A percentile compares a stretch with the other conserved stretches of the same genome.
These are phyloP conservation scores for Myzus persicae DNA, from an alignment of 1,140 invertebrate genomes.

Conservation along the genomic window DNA sequence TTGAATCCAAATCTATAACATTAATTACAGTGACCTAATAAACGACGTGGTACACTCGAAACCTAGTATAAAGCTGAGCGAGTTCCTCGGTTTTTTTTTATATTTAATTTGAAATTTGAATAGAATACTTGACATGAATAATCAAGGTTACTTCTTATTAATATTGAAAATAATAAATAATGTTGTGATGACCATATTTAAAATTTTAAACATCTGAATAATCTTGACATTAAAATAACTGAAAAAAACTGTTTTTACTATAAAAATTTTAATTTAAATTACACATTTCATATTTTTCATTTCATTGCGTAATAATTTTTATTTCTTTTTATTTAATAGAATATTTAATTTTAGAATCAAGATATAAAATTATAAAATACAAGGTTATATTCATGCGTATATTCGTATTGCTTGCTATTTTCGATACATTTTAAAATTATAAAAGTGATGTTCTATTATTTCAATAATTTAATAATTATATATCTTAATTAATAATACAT, in stretches of 20 bases:
- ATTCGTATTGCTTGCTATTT: background rate
- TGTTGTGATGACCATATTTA: background rate
- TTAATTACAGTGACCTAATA: background rate
- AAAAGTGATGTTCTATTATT: background rate
- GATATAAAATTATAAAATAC: background rate
- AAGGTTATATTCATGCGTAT: background rate
- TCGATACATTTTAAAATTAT: background rate
- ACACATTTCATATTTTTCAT: background rate
- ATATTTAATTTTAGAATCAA: background rate
- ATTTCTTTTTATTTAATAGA: background rate
- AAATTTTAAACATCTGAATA: background rate
- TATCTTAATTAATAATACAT: background rate
- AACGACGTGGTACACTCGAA: background rate
- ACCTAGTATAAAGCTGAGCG: background rate
- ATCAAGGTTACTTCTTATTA: background rate
- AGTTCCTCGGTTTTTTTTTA: background rate
- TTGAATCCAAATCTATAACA: background rate
- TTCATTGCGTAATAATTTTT: background rate
- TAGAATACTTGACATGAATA: background rate
- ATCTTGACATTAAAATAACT: background rate
- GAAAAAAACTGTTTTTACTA: background rate
- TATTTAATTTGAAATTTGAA: background rate
- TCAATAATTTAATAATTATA: background rate
- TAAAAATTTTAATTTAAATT: background rate
- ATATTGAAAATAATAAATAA: background rate